Base-by-base conservation (phyloP, 2,888 invertebrate species). In the Eilema depressum region DNA sequence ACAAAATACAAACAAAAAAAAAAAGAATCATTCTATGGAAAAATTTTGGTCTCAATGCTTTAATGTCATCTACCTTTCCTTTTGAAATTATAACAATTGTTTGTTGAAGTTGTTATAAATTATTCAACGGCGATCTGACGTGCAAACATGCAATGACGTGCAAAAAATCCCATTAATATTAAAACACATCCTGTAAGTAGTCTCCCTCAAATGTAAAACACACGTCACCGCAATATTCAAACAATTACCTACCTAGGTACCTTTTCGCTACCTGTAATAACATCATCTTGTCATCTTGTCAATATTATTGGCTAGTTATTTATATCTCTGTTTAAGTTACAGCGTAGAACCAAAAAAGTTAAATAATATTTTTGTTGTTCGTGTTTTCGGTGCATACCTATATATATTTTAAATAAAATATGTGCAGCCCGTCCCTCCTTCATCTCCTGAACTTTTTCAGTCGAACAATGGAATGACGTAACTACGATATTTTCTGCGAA, bases 101-200 rank as follows among this genome's bases (percentile, higher is more conserved):
- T 59, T 26, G 26, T 59, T 59, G 20, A 25, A 59, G 17, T 20
- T 17, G 20, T 63, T n/a, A 63, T n/a, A 25, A 63, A 41, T 33
- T n/a, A 63, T 33, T 41, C 37, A 37, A 12, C 25, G 41, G 1
- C 7, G 12, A 17, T 28, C 59, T 59, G 59, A 59, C 59, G 63
- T 63, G 37, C 62, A 12, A n/a, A 37, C 33, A 37, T 23, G n/a
- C 23, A 37, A 37, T 33, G 63, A 37, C 41, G 33, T 63, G 63
- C 25, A 63, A 63, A 23, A n/a, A 63, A 63, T 61, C 33, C n/a
- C 63, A 37, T 37, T 41, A 63, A 63, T 63, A 37, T 63, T 25
- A 33, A 63, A 25, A 26, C 20, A 14, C 26, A 26, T 25, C 59
- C 59, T 26, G 26, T 59, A 59, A 26, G 59, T 26, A 28, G 59